Conservation (phyloP, 2,888 invertebrate species). For the Yponomeuta cagnagella region DNA sequence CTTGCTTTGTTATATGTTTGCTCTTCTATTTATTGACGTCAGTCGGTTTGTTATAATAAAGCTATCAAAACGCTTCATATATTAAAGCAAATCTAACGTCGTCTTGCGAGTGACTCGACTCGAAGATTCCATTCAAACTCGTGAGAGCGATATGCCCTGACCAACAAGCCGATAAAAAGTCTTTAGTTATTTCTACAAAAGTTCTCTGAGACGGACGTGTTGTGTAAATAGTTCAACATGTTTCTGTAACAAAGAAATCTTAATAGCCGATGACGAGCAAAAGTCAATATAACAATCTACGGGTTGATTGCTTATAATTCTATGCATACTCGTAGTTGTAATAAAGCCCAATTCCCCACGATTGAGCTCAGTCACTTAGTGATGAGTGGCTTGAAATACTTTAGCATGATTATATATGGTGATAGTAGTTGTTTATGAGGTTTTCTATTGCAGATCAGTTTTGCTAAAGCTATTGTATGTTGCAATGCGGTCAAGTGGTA, state of each 20-base stretch:
- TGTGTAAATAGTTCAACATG: conserved; percentile 75
- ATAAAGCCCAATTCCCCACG: conserved; percentile 44
- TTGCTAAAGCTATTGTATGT: conserved; percentile 29
- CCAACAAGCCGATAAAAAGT: conserved; percentile 53
- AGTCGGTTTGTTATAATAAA: conserved; percentile 59
- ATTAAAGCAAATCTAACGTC: conserved; percentile 69
- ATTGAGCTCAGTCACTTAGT: conserved; percentile 25
- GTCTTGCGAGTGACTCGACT: conserved; percentile 38
- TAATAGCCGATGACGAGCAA: conserved; percentile 74
- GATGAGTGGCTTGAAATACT: background rate
- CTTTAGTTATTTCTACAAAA: conserved; percentile 62
- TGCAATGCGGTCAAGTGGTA: conserved; percentile 53
- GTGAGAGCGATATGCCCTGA: conserved; percentile 64
- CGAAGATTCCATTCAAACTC: conserved; percentile 66
- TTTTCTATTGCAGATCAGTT: background rate
- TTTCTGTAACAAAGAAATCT: conserved; percentile 74
- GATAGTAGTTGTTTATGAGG: background rate
- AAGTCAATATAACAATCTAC: conserved; percentile 70
- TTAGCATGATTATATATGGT: conserved; percentile 46
- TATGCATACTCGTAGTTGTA: conserved; percentile 40
- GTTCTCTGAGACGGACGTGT: conserved; percentile 62
- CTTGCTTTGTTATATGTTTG: conserved; percentile 52
- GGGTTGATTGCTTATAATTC: conserved; percentile 69
- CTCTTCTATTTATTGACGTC: conserved; percentile 53
- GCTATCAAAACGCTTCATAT: conserved; percentile 62